Base-by-base conservation (phyloP, 2,113 vertebrate species). In the Ptyas mucosa region DNA sequence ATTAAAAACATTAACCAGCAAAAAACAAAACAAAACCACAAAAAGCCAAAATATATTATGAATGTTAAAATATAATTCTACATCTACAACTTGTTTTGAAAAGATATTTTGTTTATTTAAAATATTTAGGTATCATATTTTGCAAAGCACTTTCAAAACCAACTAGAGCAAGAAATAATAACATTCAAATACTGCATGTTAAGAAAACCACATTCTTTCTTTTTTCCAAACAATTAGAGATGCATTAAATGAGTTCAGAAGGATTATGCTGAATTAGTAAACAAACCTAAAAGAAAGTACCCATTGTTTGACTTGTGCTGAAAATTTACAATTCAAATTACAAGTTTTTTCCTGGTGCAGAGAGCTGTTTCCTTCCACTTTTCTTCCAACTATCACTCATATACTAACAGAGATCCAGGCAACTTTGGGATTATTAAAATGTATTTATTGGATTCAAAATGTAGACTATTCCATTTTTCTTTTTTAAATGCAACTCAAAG, bases 201-300 rank as follows among this genome's bases (percentile, higher is more conserved):
- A 96, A 96, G 93, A 96, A 95, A 93, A 97, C 61, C 96, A 96
- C 92, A 95, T 89, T 0, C 95, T 96, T 96, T 96, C 95, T 95
- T 96, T 96, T 95, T 97, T 95, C 95, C 12, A 95, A 34, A 87
- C 23, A 53, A 95, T 94, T 96, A 96, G 96, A 97, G 96, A 96
- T 94, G 94, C 95, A 97, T 94, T 94, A 94, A 96, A 96, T 95
- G 96, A 96, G 95, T 94, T 95, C 95, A 95, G 95, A 96, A 96
- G 96, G 96, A 97, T 96, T 2, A 96, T 95, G 95, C 95, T 91
- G 93, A 91, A 94, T 95, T 95, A 96, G 93, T 96, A 95, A 94
- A 96, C 81, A 95, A 95, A 57, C 18, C 18, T 89, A 89, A 52
- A 95, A 90, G 94, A 46, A 95, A 93, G 54, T 93, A 85, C 51